Evolutionary conservation across 2,113 vertebrate species (phyloP), one percentile per base, ranked within the genome.

Genomic region (Malurus melanocephalus): DNA sequence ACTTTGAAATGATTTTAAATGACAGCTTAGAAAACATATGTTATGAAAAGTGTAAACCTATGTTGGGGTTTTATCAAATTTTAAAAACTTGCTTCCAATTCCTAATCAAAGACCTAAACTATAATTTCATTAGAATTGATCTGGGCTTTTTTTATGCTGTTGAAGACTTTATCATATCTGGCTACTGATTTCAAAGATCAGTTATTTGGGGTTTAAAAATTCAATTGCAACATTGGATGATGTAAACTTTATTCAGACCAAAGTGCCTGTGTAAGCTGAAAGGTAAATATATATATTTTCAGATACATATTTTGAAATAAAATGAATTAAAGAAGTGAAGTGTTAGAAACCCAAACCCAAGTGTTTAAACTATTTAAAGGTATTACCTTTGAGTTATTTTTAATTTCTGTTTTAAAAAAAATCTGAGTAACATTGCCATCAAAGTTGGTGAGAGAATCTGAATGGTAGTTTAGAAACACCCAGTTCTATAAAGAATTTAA

Each of bases 201-300:
- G 2, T 42, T 71, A 9, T 8, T 2, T 13, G 11, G 20, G 16
- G 23, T 11, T 73, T 16, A 16, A 12, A 64, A 51, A 62, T 42
- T 48, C 28, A 30, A 0, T 43, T 52, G 19, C 11, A 51, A 6
- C 12, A 11, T 0, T 67, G 18, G 13, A 15, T 28, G 20, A 22
- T 65, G 16, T 28, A 46, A 66, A 5, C 12, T 74, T 51, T 42
- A 3, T 11, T n/a, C 28, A 57, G 23, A 23, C 17, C 53, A 11
- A 66, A 84, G 16, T 49, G 20, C 3, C 9, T 33, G 5, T 38
- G 7, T 9, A 69, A 43, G 3, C 13, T n/a, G 11, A 10, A 67
- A 75, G 10, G 30, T 12, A 77, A 66, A 45, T 40, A 52, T 7
- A 13, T 42, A 33, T 42, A 33, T 79, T 21, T 61, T 26, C 9